These are phyloP conservation scores for Bucorvus abyssinicus DNA, from an alignment of 2,797 vertebrate genomes.

Conservation along the genomic window DNA sequence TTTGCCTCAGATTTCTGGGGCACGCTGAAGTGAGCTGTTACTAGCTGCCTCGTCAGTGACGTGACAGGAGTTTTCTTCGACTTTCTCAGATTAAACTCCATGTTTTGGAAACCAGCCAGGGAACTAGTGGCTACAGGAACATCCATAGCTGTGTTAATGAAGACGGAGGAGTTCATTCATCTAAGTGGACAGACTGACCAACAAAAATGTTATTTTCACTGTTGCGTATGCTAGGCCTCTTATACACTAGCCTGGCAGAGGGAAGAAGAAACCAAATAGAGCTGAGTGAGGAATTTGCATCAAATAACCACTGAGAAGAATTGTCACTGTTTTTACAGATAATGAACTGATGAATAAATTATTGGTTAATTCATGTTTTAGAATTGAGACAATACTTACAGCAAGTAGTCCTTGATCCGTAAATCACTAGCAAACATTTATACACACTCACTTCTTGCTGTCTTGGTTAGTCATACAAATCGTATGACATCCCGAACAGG, in stretches of 20 bases:
- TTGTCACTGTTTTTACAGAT: not conserved
- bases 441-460: not conserved
- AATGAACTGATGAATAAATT: not conserved
- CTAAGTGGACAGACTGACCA: not conserved
- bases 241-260: too few species aligned
- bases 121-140: not conserved
- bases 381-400: not conserved
- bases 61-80: not conserved
- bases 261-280: not conserved
- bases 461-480: not conserved
- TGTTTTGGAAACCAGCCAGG: not conserved
- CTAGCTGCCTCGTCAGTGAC: not conserved
- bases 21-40: not conserved
- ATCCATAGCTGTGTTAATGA: not conserved
- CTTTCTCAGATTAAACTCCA: not conserved
- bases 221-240: not conserved
- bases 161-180: not conserved
- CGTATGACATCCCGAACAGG: not conserved
- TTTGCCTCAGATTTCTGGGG: not conserved
- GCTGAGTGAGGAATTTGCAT: not conserved
- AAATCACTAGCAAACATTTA: conserved; percentile 26
- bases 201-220: not conserved
- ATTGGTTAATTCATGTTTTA: conserved; percentile 34
- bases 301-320: not conserved
- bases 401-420: conserved; percentile 1